phyloP scores from a whole-genome alignment of 2,888 invertebrate species.

The Agrochola lota region DNA sequence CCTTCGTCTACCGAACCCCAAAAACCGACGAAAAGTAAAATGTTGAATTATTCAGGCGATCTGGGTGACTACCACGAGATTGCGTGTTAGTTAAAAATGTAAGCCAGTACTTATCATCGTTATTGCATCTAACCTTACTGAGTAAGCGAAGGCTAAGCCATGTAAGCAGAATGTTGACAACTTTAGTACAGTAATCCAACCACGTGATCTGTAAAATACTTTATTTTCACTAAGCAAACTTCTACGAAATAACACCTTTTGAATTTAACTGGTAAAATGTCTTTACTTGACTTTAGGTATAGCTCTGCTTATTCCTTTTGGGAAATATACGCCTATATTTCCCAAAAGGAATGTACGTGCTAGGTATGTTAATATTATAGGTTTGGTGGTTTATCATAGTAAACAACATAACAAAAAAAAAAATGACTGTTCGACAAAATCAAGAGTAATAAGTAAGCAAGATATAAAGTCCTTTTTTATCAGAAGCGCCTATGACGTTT shows the following conservation, averaged over 20 bases:
- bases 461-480: neutral
- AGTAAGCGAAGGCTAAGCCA: constrained; percentile 5
- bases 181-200: neutral
- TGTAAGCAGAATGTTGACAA: constrained; percentile 31
- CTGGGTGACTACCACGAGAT: constrained; percentile 53
- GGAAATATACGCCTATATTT: neutral
- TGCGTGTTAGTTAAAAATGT: constrained; percentile 61
- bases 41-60: constrained; percentile 58
- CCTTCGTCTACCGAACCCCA: constrained; percentile 37
- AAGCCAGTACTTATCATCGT: constrained; percentile 36
- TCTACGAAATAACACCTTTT: neutral
- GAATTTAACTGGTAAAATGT: neutral
- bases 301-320: neutral
- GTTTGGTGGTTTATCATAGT: neutral
- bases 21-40: constrained; percentile 51
- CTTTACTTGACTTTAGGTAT: neutral
- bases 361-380: neutral
- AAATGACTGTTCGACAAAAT: neutral
- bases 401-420: no score
- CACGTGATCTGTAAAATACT: neutral
- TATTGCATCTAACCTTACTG: constrained; percentile 40
- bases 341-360: no score
- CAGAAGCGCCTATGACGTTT: neutral
- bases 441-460: neutral
- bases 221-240: neutral